Evolutionary conservation across 1,140 invertebrate genomes (phyloP), one percentile per base, ranked within the genome.

Genomic region (Ditylenchus dipsaci): DNA sequence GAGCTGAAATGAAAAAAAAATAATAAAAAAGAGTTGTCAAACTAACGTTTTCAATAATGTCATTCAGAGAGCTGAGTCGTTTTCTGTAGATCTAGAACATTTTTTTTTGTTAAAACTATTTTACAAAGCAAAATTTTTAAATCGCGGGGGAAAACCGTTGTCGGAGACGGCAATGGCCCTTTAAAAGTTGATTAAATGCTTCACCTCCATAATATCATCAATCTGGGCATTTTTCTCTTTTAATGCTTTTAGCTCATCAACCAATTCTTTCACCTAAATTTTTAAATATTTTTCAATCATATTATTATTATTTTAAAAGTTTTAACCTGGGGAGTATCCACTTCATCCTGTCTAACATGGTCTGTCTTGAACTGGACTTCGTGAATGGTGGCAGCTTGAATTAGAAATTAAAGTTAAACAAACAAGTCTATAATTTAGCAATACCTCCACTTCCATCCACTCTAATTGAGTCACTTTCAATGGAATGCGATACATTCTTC

Each of bases 381-480:
- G 26, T 73, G 73, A 57, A 84, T 84, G 0, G 76, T 76, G 0
- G 82, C 83, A 13, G 33, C 33, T 38, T 5, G 33, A 3, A 38
- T 38, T 38, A 38, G 11, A 5, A 38, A 38, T 38, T 5, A 38
- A 38, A 38, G 3, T 38, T 11, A 38, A 38, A 38, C 11, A 11
- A 11, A 38, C 11, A 5, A 38, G 33, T 11, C 11, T 3, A 5
- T 11, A 38, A 38, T 38, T 38, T 38, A 5, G 3, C 3, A 3
- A 5, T 38, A 38, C 69, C 27, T 15, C 84, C 84, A 53, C 73
- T 75, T 26, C 49, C 49, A 53, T 53, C 15, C 8, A 53, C 49
- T 53, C 49, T 3, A 53, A 53, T 53, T 1, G 49, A 53, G 23
- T 53, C 49, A 26, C 23, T 53, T 53, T 53, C 49, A 19, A 77